phyloP scores from a whole-genome alignment of 2,888 invertebrate genomes.

The Hemistola chrysoprasaria region DNA sequence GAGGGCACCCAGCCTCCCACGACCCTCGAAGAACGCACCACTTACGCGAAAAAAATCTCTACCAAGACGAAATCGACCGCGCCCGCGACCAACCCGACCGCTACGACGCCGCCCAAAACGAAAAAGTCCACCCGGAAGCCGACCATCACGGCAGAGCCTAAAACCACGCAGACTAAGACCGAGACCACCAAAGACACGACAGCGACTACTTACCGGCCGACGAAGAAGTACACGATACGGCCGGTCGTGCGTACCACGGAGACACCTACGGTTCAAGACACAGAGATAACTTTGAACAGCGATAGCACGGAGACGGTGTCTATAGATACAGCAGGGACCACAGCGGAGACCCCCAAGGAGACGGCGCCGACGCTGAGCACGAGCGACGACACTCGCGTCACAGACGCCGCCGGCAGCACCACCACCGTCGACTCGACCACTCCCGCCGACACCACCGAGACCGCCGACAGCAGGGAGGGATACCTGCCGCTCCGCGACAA shows the following conservation, averaged over 20 bases:
- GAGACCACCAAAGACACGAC: conserved; percentile 55
- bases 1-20: conserved; percentile 60
- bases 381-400: conserved; percentile 55
- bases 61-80: conserved; percentile 67
- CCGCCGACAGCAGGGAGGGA: conserved; percentile 75
- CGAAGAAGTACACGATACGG: conserved; percentile 80
- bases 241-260: conserved; percentile 67
- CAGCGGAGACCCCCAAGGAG: conserved; percentile 56
- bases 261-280: conserved; percentile 65
- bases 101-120: conserved; percentile 61
- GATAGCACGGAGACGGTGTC: conserved; percentile 78
- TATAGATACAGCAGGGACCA: conserved; percentile 60
- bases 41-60: conserved; percentile 64
- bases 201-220: conserved; percentile 65
- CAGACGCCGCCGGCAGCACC: conserved; percentile 63
- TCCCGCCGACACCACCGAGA: conserved; percentile 63
- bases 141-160: conserved; percentile 57
- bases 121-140: conserved; percentile 66
- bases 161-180: conserved; percentile 60
- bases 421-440: conserved; percentile 61
- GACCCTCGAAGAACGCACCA: conserved; percentile 62
- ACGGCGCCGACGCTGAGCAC: conserved; percentile 60
- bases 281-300: conserved; percentile 72
- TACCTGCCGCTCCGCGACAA: conserved; percentile 75
- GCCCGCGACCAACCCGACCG: conserved; percentile 60